These are phyloP conservation scores for Lethocerus indicus DNA, from an alignment of 1,140 invertebrate species.

Conservation along the genomic window DNA sequence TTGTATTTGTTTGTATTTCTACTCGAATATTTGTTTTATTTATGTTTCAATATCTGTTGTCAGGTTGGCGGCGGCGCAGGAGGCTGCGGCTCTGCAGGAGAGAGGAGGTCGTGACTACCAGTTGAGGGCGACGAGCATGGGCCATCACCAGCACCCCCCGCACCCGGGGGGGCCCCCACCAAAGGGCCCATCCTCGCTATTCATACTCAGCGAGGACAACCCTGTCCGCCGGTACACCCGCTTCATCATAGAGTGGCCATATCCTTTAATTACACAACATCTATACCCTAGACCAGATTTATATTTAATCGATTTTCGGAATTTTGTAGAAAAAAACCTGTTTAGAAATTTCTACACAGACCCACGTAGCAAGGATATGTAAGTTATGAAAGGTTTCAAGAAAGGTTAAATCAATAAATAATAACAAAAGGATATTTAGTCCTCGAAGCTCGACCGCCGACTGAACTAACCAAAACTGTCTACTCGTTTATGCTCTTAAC, in stretches of 20 bases:
- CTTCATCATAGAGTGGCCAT: slow-evolving; percentile 99
- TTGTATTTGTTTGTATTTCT: no score
- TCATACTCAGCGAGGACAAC: slow-evolving; percentile 97
- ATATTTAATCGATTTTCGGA: no score
- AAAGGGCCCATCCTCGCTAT: slow-evolving; percentile 71
- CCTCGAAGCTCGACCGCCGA: no score
- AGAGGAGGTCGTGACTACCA: slow-evolving; percentile 23
- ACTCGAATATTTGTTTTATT: slow-evolving; percentile 2
- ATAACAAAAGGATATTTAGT: no score
- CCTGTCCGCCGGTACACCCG: slow-evolving; percentile 91
- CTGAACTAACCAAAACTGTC: no score
- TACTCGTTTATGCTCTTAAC: no score
- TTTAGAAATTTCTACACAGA: no score
- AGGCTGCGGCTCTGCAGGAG: slow-evolving; percentile 50
- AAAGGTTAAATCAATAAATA: no score
- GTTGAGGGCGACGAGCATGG: slow-evolving; percentile 28
- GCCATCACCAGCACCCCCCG: slow-evolving; percentile 30
- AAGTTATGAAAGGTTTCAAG: no score
- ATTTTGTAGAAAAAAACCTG: no score
- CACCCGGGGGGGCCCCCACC: slow-evolving; percentile 31
- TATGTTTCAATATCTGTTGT: slow-evolving; percentile 15
- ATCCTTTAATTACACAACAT: slow-evolving; percentile 39
- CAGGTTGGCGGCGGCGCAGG: slow-evolving; percentile 80
- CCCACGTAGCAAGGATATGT: no score
- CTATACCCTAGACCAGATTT: no score